phyloP scores from a whole-genome alignment of 2,113 vertebrate species.

The Nanorana parkeri region DNA sequence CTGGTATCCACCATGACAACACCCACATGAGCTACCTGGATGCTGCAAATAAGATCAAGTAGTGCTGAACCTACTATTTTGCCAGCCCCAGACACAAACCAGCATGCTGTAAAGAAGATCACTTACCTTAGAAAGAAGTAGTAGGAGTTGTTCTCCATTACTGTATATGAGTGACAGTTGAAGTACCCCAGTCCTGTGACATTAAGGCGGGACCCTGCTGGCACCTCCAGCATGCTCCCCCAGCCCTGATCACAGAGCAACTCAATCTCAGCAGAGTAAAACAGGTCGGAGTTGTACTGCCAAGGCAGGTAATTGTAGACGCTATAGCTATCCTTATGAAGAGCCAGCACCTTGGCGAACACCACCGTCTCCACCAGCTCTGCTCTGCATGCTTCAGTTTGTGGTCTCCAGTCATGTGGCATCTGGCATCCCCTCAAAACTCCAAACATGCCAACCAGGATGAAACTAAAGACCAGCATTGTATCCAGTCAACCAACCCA shows the following conservation, averaged over 20 bases:
- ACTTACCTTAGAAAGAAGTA: conserved; percentile 83
- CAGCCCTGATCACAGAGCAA: conserved; percentile 83
- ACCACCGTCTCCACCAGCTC: conserved; percentile 83
- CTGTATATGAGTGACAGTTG: conserved; percentile 81
- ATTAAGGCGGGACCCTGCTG: conserved; percentile 81
- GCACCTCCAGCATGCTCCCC: conserved; percentile 85
- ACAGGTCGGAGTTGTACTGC: conserved; percentile 76
- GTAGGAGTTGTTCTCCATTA: conserved; percentile 79
- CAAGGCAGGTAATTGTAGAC: conserved; percentile 80
- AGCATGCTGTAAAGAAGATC: not conserved
- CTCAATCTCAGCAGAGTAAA: conserved; percentile 83
- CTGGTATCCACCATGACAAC: too few species aligned
- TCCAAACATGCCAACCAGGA: conserved; percentile 56
- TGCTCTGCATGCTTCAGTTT: conserved; percentile 81
- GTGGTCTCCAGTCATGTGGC: conserved; percentile 82
- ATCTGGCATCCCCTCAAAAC: conserved; percentile 74
- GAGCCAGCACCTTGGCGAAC: conserved; percentile 77
- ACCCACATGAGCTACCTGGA: too few species aligned
- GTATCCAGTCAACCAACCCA: not conserved
- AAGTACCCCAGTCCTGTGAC: conserved; percentile 82
- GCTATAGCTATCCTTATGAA: conserved; percentile 79
- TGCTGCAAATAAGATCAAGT: too few species aligned
- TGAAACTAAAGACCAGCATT: conserved; percentile 48
- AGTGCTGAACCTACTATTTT: too few species aligned
- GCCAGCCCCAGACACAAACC: not conserved